phyloP scores from a whole-genome alignment of 2,888 invertebrate genomes.

The Tachina lurida region DNA sequence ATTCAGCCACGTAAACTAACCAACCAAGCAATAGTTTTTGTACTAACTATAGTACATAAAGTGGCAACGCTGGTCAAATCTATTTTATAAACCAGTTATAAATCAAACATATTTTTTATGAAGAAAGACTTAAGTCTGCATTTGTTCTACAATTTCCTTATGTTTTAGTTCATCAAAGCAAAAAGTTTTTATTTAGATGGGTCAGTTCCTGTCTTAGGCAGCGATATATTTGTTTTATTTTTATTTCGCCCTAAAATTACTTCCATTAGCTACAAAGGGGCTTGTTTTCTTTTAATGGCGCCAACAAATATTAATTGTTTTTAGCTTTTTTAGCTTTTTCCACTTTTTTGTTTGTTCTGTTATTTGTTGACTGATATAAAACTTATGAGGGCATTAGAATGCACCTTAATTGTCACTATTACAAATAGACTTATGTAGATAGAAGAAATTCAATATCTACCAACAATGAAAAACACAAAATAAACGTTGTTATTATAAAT shows the following conservation, averaged over 20 bases:
- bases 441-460: not conserved
- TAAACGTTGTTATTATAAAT: not conserved
- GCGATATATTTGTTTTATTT: not conserved
- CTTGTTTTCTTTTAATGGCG: not conserved
- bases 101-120: too few species aligned
- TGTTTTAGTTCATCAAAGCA: too few species aligned
- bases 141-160: too few species aligned
- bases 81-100: too few species aligned
- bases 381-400: not conserved
- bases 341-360: not conserved
- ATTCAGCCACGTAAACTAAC: too few species aligned
- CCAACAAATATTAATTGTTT: not conserved
- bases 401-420: not conserved
- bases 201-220: not conserved
- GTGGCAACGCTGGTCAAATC: too few species aligned
- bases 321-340: not conserved
- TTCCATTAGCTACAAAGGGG: not conserved
- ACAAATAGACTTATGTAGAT: not conserved
- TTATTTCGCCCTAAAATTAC: not conserved
- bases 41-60: too few species aligned
- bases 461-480: not conserved
- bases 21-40: too few species aligned
- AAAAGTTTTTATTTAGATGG: not conserved
- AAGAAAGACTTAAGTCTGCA: too few species aligned
- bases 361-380: constrained; percentile 1